A percentile compares a stretch with the other conserved stretches of the same genome.
phyloP scores from a whole-genome alignment of 1,140 invertebrate species.

The Tetragonula clypearis region DNA sequence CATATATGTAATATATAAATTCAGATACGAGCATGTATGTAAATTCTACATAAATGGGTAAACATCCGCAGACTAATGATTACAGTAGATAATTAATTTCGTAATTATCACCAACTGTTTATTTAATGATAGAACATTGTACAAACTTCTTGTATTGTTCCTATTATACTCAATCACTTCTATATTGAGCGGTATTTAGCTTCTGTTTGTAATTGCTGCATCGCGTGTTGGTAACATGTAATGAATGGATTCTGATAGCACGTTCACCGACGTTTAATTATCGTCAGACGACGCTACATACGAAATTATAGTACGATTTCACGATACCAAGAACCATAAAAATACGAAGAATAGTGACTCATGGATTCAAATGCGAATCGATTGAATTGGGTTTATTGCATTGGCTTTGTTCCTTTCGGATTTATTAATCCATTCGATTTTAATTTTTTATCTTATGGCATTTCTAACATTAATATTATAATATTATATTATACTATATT shows the following conservation, averaged over 20 bases:
- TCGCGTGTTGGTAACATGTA: neutral
- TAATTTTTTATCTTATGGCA: neutral
- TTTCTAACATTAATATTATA: neutral
- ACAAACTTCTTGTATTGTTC: neutral
- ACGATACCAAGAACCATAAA: neutral
- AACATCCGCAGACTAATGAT: neutral
- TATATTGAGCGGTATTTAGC: neutral
- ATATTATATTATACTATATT: too few relatives aligned
- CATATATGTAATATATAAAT: too few relatives aligned
- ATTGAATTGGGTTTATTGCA: neutral
- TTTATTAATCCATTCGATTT: neutral
- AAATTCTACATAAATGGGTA: neutral
- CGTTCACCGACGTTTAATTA: neutral
- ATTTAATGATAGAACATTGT: neutral
- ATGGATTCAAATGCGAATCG: neutral
- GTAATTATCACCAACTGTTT: neutral
- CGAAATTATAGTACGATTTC: constrained; percentile 4
- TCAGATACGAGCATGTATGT: too few relatives aligned
- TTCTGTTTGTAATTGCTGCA: neutral
- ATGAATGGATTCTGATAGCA: neutral
- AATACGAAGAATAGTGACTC: neutral
- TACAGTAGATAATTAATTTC: neutral
- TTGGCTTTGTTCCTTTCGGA: neutral
- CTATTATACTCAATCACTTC: neutral
- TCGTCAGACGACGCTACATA: neutral